Conservation (phyloP, 1,140 invertebrate genomes). For the Sitophilus oryzae region DNA sequence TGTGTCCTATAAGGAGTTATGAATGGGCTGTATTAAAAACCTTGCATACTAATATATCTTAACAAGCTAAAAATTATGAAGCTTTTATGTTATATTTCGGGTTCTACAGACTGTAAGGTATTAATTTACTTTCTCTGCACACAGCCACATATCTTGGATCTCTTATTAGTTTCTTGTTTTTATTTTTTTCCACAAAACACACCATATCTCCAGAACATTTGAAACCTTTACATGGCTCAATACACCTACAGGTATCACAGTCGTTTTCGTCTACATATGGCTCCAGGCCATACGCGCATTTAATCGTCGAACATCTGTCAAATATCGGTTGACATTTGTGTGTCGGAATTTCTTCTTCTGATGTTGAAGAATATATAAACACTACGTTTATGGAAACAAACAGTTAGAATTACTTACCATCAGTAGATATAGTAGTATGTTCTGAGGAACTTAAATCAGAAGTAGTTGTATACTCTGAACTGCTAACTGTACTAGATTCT, state of each 20-base stretch:
- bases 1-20: no score
- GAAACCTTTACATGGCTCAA: not conserved
- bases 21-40: no score
- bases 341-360: not conserved
- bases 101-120: not conserved
- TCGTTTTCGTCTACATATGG: constrained; percentile 11
- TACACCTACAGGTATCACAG: constrained; percentile 11
- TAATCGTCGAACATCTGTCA: constrained; percentile 7
- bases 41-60: no score
- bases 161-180: not conserved
- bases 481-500: no score
- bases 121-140: constrained; percentile 1
- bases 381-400: no score
- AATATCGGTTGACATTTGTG: constrained; percentile 15
- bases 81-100: not conserved
- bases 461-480: no score
- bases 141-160: not conserved
- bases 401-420: not conserved
- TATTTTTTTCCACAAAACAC: not conserved
- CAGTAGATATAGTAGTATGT: constrained; percentile 4
- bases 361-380: no score
- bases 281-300: constrained; percentile 2
- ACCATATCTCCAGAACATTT: not conserved
- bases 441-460: constrained; percentile 14
- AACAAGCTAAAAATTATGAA: no score